Percentiles rank a stretch among this genome's conserved stretches.
These are phyloP conservation scores for Matsumurasca onukii DNA, from an alignment of 1,140 invertebrate species.

Conservation along the genomic window DNA sequence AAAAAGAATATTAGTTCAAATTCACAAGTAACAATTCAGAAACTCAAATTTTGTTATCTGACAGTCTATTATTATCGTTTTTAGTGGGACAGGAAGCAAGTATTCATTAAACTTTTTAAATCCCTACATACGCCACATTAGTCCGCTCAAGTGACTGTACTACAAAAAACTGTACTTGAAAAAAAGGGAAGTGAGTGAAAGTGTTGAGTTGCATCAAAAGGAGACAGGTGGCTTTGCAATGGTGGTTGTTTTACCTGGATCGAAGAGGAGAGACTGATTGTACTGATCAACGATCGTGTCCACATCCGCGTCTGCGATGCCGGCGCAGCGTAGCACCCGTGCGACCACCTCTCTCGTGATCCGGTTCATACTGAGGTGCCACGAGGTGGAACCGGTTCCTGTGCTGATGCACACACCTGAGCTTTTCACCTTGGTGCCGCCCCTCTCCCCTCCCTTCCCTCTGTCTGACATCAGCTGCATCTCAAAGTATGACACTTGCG, in stretches of 20 bases:
- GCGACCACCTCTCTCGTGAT: slow-evolving; percentile 74
- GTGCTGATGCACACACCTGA: slow-evolving; percentile 95
- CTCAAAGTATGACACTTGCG: slow-evolving; percentile 90
- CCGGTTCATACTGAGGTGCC: slow-evolving; percentile 96
- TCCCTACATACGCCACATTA: too few species aligned
- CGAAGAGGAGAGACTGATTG: slow-evolving; percentile 81
- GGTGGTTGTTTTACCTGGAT: slow-evolving; percentile 66
- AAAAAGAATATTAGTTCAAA: too few species aligned
- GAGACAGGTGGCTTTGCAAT: too few species aligned
- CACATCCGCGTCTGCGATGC: neutral
- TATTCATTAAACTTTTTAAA: too few species aligned
- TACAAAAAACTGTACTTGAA: too few species aligned
- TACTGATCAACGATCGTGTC: slow-evolving; percentile 68
- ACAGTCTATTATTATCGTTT: too few species aligned
- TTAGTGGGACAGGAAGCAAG: too few species aligned
- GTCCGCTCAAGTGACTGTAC: too few species aligned
- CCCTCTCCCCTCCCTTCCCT: slow-evolving; percentile 43
- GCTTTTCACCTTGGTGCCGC: slow-evolving; percentile 84
- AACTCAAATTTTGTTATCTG: too few species aligned
- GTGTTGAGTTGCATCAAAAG: too few species aligned
- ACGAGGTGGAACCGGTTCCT: slow-evolving; percentile 97
- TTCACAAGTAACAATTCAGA: too few species aligned
- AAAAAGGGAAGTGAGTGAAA: too few species aligned
- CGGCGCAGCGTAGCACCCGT: slow-evolving; percentile 62
- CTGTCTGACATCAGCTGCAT: slow-evolving; percentile 64